Evolutionary conservation across 2,113 vertebrate genomes (phyloP).

Genomic region (Tachuris rubrigastra): DNA sequence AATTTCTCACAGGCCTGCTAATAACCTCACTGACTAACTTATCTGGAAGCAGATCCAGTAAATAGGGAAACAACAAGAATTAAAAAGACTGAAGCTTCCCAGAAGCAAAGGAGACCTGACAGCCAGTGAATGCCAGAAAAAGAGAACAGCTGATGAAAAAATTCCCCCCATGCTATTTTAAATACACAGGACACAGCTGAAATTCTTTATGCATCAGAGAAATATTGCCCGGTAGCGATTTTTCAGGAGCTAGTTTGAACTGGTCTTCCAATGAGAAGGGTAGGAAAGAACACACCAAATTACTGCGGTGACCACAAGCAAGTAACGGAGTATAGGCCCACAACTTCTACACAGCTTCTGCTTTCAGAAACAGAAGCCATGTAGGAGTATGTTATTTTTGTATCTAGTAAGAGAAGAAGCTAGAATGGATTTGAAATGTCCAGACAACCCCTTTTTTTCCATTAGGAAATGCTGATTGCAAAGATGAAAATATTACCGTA

Average conservation of each 20-base stretch:
- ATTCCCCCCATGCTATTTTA: not conserved
- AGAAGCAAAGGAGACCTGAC: not conserved
- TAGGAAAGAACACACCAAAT: not conserved
- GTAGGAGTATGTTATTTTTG: not conserved
- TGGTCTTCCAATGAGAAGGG: not conserved
- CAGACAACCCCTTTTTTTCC: not conserved
- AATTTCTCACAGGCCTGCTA: not conserved
- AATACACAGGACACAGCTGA: not conserved
- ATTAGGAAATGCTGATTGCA: not conserved
- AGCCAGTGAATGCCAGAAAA: not conserved
- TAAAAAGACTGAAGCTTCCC: not conserved
- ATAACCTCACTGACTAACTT: not conserved
- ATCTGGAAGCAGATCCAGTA: not conserved
- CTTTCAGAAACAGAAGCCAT: not conserved
- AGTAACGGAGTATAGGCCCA: not conserved
- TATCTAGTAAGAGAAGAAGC: not conserved
- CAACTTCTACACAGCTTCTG: not conserved
- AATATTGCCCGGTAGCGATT: accelerated
- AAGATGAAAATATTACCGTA: not conserved
- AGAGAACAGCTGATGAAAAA: not conserved
- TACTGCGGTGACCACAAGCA: not conserved
- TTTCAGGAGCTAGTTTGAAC: not conserved
- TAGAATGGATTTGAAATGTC: not conserved
- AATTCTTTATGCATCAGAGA: not conserved
- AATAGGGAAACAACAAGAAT: not conserved